phyloP scores from a whole-genome alignment of 2,888 invertebrate species.

The Epiblema foenella region DNA sequence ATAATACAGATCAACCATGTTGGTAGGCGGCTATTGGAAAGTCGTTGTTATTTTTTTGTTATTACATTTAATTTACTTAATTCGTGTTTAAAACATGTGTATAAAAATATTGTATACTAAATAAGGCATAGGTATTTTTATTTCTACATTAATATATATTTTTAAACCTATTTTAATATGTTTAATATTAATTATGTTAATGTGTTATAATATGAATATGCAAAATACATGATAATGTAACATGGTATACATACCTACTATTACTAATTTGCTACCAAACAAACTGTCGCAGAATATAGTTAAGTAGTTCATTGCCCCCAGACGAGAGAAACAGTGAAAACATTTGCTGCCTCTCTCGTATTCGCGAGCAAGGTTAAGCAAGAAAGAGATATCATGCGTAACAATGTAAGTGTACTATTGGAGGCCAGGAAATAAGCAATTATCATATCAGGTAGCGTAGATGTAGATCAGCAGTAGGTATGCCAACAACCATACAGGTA shows the following conservation, averaged over 20 bases:
- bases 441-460: slow-evolving; percentile 9
- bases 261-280: neutral
- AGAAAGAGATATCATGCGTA: slow-evolving; percentile 19
- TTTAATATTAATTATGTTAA: too few relatives aligned
- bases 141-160: too few relatives aligned
- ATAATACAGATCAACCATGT: too few relatives aligned
- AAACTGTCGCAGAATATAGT: neutral
- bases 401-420: slow-evolving; percentile 15
- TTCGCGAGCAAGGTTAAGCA: slow-evolving; percentile 2
- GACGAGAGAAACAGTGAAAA: neutral
- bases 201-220: too few relatives aligned
- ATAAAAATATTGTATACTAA: too few relatives aligned
- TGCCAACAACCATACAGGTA: neutral
- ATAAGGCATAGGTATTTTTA: too few relatives aligned
- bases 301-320: neutral
- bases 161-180: too few relatives aligned
- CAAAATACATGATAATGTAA: neutral
- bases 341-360: neutral
- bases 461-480: neutral
- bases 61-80: too few relatives aligned
- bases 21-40: too few relatives aligned
- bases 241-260: neutral
- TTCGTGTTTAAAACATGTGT: too few relatives aligned
- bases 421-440: slow-evolving; percentile 28
- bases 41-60: too few relatives aligned